Conservation (phyloP, 2,888 invertebrate genomes). For the Drosophila algonquin region DNA sequence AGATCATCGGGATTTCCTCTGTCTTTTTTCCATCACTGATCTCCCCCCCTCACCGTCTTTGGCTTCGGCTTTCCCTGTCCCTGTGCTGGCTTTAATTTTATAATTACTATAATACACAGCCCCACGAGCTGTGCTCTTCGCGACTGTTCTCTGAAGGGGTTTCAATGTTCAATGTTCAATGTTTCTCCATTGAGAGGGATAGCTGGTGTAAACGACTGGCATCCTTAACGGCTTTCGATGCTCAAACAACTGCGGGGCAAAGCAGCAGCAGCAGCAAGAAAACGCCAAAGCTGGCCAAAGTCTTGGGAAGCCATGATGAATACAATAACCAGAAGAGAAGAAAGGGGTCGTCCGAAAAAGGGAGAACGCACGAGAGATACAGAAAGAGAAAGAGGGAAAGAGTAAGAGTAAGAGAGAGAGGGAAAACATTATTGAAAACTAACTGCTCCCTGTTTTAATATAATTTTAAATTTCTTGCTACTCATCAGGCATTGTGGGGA, state of each 20-base stretch:
- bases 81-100: conserved; percentile 65
- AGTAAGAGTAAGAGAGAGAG: not conserved
- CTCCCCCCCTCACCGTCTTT: not conserved
- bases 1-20: conserved; percentile 29
- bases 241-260: conserved; percentile 72
- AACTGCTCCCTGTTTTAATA: conserved; percentile 73
- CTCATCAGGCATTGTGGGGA: conserved; percentile 14
- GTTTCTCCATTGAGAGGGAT: conserved; percentile 47
- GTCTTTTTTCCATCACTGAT: not conserved
- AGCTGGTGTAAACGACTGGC: conserved; percentile 55
- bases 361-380: not conserved
- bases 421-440: conserved; percentile 67
- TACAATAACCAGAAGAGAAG: conserved; percentile 6
- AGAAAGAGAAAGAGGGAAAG: not conserved
- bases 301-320: conserved; percentile 15
- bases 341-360: not conserved
- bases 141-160: conserved; percentile 12
- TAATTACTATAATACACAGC: conserved; percentile 72
- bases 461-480: conserved; percentile 65
- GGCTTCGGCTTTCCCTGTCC: conserved; percentile 17
- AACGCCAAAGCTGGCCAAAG: conserved; percentile 1
- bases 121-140: conserved; percentile 24
- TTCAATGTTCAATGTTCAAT: conserved; percentile 27
- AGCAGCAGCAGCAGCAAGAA: conserved; percentile 10
- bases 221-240: conserved; percentile 66